These are phyloP conservation scores for Monochamus saltuarius DNA, from an alignment of 1,140 invertebrate species.

Conservation along the genomic window DNA sequence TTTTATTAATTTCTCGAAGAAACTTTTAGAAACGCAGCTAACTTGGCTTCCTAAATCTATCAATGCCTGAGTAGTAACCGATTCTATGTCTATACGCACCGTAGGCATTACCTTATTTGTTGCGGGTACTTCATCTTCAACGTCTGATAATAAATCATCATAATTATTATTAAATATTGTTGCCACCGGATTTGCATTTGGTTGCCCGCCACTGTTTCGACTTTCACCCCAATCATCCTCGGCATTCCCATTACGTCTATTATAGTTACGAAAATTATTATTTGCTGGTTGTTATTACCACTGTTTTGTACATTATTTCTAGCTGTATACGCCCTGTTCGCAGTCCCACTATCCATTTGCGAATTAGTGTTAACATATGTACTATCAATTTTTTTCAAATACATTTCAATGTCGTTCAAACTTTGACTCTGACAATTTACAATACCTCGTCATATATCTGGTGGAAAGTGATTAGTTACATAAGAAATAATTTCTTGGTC, in stretches of 20 bases:
- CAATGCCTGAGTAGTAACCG: not conserved
- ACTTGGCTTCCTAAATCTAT: slow-evolving; percentile 38
- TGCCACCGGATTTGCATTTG: not conserved
- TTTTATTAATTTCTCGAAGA: slow-evolving; percentile 25
- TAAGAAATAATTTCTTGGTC: slow-evolving; percentile 8
- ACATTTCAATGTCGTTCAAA: not conserved
- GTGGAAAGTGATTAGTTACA: slow-evolving; percentile 9
- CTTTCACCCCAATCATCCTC: not conserved
- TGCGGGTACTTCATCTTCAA: not conserved
- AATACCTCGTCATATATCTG: not conserved
- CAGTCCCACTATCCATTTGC: no score
- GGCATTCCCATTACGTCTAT: not conserved
- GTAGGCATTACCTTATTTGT: not conserved
- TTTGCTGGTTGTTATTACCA: no score
- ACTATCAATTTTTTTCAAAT: not conserved
- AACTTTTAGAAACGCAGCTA: slow-evolving; percentile 34
- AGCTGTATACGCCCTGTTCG: no score
- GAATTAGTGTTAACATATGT: not conserved
- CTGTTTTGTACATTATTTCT: no score
- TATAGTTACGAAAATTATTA: no score
- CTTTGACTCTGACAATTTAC: not conserved
- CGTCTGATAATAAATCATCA: not conserved
- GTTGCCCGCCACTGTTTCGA: not conserved
- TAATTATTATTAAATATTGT: not conserved
- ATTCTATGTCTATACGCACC: no score